Evolutionary conservation across 2,113 vertebrate species (phyloP), one percentile per base, ranked within the genome.

Genomic region (Pachypanchax playfairii): DNA sequence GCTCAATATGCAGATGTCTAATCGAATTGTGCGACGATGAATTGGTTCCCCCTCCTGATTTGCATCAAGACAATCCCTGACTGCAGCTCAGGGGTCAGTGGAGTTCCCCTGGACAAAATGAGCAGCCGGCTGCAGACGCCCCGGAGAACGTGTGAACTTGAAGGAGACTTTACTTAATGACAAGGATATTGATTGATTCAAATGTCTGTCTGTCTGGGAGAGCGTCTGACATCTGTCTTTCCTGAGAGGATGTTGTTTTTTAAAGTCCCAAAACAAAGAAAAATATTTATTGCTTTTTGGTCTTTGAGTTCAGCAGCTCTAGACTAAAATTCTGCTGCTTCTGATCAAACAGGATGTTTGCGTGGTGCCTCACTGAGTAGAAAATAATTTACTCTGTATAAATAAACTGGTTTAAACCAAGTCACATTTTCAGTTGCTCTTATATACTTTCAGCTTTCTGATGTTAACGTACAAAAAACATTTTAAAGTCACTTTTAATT

Each of bases 1-100:
- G 92, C 90, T 90, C 88, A 88, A 90, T 91, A 89, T 91, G 90
- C 90, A 90, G 90, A 90, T 91, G 90, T 88, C 89, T 88, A 86
- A 91, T 91, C 85, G 79, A 92, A 92, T 90, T 89, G 88, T 86
- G 84, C 65, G 46, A 73, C 84, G 55, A 83, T 90, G 82, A 91
- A 91, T 90, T 79, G 86, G 83, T 71, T 59, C 77, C 67, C 75
- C 33, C 57, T 66, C 58, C 86, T 79, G 67, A 91, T 92, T 92
- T 88, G 87, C 90, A 92, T 93, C 44, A 72, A 81, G 76, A 91
- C 90, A 91, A 91, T 91, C 69, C 75, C 65, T 7, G 28, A 80
- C 85, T 25, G 75, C 49, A 84, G 83, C 83, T 85, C 70, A 31
- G 83, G 84, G 91, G 90, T 92, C 88, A 91, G 68, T 24, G 42